These are phyloP conservation scores for Micronycteris hirsuta DNA, from an alignment of 2,113 vertebrate species.

Conservation along the genomic window DNA sequence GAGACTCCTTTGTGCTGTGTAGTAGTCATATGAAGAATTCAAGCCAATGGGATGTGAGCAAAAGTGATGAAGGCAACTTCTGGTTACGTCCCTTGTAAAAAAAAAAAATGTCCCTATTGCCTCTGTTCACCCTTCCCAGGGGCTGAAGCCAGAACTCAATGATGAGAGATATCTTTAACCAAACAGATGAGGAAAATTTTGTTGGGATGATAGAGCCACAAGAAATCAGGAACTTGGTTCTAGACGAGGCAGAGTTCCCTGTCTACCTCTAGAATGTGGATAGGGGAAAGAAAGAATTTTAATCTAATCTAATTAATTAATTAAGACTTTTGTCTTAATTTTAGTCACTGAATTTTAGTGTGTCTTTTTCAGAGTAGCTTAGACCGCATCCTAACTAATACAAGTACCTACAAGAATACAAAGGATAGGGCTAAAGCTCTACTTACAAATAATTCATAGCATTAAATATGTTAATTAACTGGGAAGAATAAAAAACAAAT, in stretches of 20 bases:
- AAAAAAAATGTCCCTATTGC: background rate
- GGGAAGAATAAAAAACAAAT: background rate
- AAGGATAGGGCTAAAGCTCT: background rate
- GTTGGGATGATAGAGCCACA: background rate
- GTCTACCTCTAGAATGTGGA: background rate
- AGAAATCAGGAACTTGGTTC: background rate
- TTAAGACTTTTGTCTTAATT: background rate
- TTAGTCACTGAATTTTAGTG: background rate
- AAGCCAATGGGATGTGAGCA: background rate
- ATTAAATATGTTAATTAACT: background rate
- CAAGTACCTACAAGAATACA: background rate
- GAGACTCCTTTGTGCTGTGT: background rate
- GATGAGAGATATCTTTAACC: background rate
- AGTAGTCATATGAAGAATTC: background rate
- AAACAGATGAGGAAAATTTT: background rate
- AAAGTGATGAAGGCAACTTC: slow-evolving; percentile 1
- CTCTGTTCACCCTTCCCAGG: background rate
- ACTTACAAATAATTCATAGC: background rate
- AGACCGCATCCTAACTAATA: background rate
- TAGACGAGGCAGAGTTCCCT: background rate
- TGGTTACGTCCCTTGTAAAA: background rate
- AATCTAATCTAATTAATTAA: too few relatives aligned
- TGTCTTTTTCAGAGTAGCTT: background rate
- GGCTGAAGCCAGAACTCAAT: background rate
- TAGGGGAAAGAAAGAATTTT: background rate